These are phyloP conservation scores for Drusus annulatus DNA, from an alignment of 1,140 invertebrate genomes.

Conservation along the genomic window DNA sequence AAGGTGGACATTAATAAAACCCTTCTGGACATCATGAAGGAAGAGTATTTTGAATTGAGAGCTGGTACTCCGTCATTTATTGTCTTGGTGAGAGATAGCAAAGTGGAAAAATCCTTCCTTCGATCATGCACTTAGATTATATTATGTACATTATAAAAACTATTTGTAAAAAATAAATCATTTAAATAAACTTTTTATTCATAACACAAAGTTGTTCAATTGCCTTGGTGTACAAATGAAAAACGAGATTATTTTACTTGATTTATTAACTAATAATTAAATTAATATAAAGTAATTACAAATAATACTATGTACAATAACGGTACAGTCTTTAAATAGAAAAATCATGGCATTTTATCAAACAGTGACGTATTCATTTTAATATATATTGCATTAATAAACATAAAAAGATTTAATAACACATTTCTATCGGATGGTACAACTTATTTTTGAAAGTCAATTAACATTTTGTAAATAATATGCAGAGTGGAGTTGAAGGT, in stretches of 20 bases:
- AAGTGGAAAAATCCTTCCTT: constrained; percentile 59
- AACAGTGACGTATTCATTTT: neutral
- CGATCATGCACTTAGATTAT: constrained; percentile 3
- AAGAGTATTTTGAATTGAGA: constrained; percentile 74
- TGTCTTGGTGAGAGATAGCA: constrained; percentile 62
- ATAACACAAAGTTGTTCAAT: too few species aligned
- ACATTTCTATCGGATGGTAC: too few species aligned
- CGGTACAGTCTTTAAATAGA: constrained; percentile 5
- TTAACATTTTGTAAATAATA: too few species aligned
- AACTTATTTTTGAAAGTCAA: too few species aligned
- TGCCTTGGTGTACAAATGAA: too few species aligned
- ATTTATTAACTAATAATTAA: neutral
- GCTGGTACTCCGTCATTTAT: constrained; percentile 67
- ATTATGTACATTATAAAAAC: neutral
- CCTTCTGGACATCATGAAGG: constrained; percentile 76
- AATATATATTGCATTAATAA: neutral
- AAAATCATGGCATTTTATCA: neutral
- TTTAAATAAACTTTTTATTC: neutral
- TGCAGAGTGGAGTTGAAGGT: too few species aligned
- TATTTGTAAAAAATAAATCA: neutral
- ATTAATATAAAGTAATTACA: constrained; percentile 2
- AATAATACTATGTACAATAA: constrained; percentile 4
- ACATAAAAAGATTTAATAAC: too few species aligned
- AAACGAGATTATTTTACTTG: too few species aligned
- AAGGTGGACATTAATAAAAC: constrained; percentile 73